Conservation (phyloP, 1,140 invertebrate species). For the Carposina sasakii region DNA sequence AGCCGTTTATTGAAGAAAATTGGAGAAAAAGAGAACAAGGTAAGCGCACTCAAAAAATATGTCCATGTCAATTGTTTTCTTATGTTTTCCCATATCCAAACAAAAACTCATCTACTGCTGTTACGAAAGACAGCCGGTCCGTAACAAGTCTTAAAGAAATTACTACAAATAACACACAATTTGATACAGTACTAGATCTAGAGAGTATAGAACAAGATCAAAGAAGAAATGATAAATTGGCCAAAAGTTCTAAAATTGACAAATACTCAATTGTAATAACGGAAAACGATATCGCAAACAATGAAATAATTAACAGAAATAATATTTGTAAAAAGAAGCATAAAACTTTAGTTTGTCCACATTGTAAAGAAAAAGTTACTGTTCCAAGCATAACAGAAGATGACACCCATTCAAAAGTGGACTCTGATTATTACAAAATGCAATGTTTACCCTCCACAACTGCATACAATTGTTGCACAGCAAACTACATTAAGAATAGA, state of each 20-base stretch:
- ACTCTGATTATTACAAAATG: no score
- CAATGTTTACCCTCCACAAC: slow-evolving; percentile 16
- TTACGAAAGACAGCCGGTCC: slow-evolving; percentile 40
- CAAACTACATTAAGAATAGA: slow-evolving; percentile 21
- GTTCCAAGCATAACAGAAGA: slow-evolving; percentile 40
- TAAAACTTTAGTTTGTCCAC: slow-evolving; percentile 41
- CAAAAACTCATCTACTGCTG: slow-evolving; percentile 40
- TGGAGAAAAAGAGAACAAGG: slow-evolving; percentile 35
- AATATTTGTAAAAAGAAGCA: slow-evolving; percentile 14
- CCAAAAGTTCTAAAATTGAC: no score
- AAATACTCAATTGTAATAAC: no score
- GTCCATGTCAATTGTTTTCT: slow-evolving; percentile 54
- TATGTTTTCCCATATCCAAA: slow-evolving; percentile 48
- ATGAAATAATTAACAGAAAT: no score
- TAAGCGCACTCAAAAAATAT: slow-evolving; percentile 43
- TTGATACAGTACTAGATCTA: no score
- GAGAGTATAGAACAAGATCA: no score
- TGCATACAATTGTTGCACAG: slow-evolving; percentile 12
- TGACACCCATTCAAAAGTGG: no score
- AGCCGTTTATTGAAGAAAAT: slow-evolving; percentile 33
- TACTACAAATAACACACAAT: slow-evolving; percentile 36
- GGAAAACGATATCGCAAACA: no score
- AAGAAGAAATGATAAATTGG: slow-evolving; percentile 12
- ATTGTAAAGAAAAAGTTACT: slow-evolving; percentile 49
- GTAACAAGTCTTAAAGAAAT: slow-evolving; percentile 34